A percentile compares a stretch with the other conserved stretches of the same genome.
These are phyloP conservation scores for Nannoperca obscura DNA, from an alignment of 2,797 vertebrate genomes.

Conservation along the genomic window DNA sequence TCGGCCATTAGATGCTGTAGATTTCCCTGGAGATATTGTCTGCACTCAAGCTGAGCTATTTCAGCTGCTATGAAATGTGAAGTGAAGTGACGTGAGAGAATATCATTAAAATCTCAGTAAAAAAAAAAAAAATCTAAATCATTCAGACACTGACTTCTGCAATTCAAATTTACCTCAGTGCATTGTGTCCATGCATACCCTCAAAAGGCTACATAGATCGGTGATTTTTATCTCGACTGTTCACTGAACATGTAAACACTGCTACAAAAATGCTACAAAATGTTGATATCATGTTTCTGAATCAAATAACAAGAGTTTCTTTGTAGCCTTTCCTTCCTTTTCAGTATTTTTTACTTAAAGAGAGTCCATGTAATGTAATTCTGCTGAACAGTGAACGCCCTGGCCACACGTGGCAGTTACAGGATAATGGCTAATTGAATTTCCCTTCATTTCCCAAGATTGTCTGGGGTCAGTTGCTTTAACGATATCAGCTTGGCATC, in stretches of 20 bases:
- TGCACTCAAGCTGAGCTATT: slow-evolving; percentile 40
- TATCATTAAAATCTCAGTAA: slow-evolving; percentile 35
- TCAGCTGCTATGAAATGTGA: slow-evolving; percentile 47
- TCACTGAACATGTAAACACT: not conserved
- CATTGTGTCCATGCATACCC: not conserved
- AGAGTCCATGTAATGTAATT: not conserved
- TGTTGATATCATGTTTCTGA: not conserved
- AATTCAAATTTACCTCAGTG: slow-evolving; percentile 18
- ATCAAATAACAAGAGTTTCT: not conserved
- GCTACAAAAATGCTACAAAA: not conserved
- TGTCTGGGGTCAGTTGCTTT: slow-evolving; percentile 21
- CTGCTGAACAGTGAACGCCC: slow-evolving; percentile 5
- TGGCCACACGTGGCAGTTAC: slow-evolving; percentile 1
- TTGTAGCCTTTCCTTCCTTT: not conserved
- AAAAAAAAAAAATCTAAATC: not conserved
- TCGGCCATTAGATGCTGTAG: slow-evolving; percentile 59
- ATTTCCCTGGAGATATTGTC: slow-evolving; percentile 64
- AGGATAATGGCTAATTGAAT: slow-evolving; percentile 36
- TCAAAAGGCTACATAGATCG: not conserved
- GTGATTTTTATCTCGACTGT: not conserved
- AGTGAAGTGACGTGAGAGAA: slow-evolving; percentile 20
- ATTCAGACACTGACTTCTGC: not conserved
- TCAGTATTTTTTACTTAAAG: not conserved
- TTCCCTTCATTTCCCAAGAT: slow-evolving; percentile 6
- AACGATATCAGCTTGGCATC: slow-evolving; percentile 5